A percentile compares a stretch with the other conserved stretches of the same genome.
phyloP scores from a whole-genome alignment of 2,888 invertebrate genomes.

The Euclidia mi region DNA sequence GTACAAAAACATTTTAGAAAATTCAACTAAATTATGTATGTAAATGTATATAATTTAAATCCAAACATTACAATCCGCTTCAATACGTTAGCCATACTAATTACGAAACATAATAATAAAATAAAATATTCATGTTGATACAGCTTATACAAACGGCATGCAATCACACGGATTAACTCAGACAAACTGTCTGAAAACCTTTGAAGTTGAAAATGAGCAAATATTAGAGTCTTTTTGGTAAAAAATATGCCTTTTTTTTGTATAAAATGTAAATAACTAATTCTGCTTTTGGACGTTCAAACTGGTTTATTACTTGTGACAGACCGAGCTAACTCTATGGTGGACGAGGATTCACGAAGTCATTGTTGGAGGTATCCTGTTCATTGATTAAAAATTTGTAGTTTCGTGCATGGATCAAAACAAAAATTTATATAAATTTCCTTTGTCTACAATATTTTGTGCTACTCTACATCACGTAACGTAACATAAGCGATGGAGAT shows the following conservation, averaged over 20 bases:
- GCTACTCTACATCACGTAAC: too few species aligned
- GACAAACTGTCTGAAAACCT: slow-evolving; percentile 17
- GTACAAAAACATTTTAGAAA: too few species aligned
- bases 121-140: slow-evolving; percentile 19
- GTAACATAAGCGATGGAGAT: too few species aligned
- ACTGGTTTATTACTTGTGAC: slow-evolving; percentile 58
- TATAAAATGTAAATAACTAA: slow-evolving; percentile 41
- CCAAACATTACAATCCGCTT: slow-evolving; percentile 1
- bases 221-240: not conserved
- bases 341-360: slow-evolving; percentile 10
- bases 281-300: slow-evolving; percentile 45
- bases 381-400: too few species aligned
- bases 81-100: slow-evolving; percentile 14
- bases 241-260: slow-evolving; percentile 11
- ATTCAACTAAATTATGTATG: not conserved
- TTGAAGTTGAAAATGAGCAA: slow-evolving; percentile 31
- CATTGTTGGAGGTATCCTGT: slow-evolving; percentile 4
- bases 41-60: slow-evolving; percentile 2
- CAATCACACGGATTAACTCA: slow-evolving; percentile 26
- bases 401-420: too few species aligned
- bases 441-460: too few species aligned
- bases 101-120: not conserved
- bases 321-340: slow-evolving; percentile 27
- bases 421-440: too few species aligned
- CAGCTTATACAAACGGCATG: slow-evolving; percentile 29